These are phyloP conservation scores for Luidia sarsii DNA, from an alignment of 53 echinoderm and acorn worm species.

Conservation along the genomic window DNA sequence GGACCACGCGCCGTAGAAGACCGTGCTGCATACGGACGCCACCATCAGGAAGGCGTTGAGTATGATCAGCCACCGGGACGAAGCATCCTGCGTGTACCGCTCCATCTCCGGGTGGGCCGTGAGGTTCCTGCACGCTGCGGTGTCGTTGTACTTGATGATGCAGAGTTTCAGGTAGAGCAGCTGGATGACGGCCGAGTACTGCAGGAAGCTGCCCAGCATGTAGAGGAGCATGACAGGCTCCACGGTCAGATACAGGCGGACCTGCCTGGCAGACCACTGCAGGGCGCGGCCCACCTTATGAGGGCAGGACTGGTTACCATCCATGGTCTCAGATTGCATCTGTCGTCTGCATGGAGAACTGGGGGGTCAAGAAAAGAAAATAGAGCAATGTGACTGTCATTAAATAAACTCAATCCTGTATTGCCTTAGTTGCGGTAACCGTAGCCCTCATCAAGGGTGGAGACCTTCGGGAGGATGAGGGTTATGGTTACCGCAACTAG, in stretches of 20 bases:
- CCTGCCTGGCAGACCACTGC: slow-evolving; percentile 17
- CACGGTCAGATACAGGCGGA: slow-evolving; percentile 73
- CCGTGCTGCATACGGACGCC: slow-evolving; percentile 67
- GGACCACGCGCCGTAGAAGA: slow-evolving; percentile 92
- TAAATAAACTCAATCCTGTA: too few species aligned
- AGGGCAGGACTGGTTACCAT: slow-evolving; percentile 9
- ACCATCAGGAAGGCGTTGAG: slow-evolving; percentile 78
- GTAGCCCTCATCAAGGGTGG: too few species aligned
- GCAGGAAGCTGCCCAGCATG: slow-evolving; percentile 90
- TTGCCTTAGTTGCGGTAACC: too few species aligned
- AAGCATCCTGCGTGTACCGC: slow-evolving; percentile 59
- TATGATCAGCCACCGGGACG: slow-evolving; percentile 89
- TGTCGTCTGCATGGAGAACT: too few species aligned
- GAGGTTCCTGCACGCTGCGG: slow-evolving; percentile 71
- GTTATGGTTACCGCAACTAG: too few species aligned
- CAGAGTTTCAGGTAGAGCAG: slow-evolving; percentile 83
- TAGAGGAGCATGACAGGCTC: slow-evolving; percentile 88
- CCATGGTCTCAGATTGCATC: too few species aligned
- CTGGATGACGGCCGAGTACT: slow-evolving; percentile 85
- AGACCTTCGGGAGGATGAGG: too few species aligned
- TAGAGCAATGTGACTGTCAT: too few species aligned
- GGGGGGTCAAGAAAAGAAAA: too few species aligned
- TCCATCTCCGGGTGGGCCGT: slow-evolving; percentile 68
- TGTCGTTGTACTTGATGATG: slow-evolving; percentile 75
- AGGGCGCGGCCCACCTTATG: slow-evolving; percentile 2